Conservation (phyloP, 1,140 invertebrate species). For the Caenorhabditis brenneri region DNA sequence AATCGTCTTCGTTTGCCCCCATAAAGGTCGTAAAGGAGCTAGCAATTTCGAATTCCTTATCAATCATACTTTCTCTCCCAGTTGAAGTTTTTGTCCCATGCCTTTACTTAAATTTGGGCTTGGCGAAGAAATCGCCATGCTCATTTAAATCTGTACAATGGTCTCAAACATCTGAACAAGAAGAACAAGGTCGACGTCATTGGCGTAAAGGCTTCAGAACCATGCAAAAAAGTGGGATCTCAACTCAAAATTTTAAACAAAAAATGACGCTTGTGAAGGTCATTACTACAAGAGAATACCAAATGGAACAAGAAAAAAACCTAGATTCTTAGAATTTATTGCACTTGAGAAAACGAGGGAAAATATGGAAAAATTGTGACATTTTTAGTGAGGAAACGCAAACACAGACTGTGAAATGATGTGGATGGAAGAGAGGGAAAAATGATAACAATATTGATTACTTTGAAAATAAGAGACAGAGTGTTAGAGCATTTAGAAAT, state of each 20-base stretch:
- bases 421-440: constrained; percentile 13
- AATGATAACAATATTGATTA: constrained; percentile 41
- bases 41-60: neutral
- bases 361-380: constrained; percentile 12
- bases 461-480: neutral
- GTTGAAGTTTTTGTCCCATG: neutral
- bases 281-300: too few species aligned
- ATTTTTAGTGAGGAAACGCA: constrained; percentile 21
- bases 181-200: too few species aligned
- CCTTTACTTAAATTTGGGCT: too few species aligned
- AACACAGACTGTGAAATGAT: constrained; percentile 23
- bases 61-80: constrained; percentile 11
- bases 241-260: neutral
- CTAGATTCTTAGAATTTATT: too few species aligned
- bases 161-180: too few species aligned
- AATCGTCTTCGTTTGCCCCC: neutral
- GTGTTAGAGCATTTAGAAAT: constrained; percentile 5
- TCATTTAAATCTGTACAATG: too few species aligned
- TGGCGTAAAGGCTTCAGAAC: neutral
- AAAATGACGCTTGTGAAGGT: neutral
- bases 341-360: neutral
- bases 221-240: neutral
- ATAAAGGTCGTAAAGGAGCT: neutral
- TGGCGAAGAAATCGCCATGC: too few species aligned
- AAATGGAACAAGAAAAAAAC: neutral